Percentiles rank a stretch among this genome's conserved stretches.
Conservation (phyloP, 2,797 vertebrate genomes). For the Austrolebias charrua region DNA sequence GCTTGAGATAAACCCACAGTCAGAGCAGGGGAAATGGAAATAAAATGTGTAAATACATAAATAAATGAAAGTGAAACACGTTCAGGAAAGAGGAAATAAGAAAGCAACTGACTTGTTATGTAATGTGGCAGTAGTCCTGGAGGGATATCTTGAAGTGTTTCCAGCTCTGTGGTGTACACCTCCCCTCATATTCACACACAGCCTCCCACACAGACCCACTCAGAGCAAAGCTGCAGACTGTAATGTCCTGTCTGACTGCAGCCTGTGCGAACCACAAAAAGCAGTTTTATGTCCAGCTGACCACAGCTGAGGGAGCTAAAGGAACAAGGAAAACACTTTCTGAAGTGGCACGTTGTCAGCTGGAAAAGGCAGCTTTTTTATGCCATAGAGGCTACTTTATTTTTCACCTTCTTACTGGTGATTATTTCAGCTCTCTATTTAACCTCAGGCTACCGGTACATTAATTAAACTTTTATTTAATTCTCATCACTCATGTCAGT, state of each 20-base stretch:
- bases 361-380: constrained; percentile 25
- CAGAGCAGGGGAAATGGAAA: constrained; percentile 9
- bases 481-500: constrained; percentile 11
- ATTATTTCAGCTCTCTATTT: constrained; percentile 36
- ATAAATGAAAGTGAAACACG: background rate
- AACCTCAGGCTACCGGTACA: constrained; percentile 36
- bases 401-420: constrained; percentile 16
- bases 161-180: constrained; percentile 52
- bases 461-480: constrained; percentile 41
- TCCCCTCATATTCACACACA: constrained; percentile 55
- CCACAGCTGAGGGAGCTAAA: constrained; percentile 32
- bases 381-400: constrained; percentile 23
- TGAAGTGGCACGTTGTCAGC: constrained; percentile 12
- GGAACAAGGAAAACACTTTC: constrained; percentile 27
- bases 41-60: background rate
- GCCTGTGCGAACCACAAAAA: constrained; percentile 51
- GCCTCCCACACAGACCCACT: constrained; percentile 57
- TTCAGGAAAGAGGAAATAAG: constrained; percentile 5
- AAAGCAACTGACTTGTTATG: constrained; percentile 34
- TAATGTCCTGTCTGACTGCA: constrained; percentile 62
- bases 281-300: constrained; percentile 50
- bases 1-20: constrained; percentile 27
- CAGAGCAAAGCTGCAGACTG: constrained; percentile 51
- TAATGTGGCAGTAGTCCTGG: constrained; percentile 44
- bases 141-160: constrained; percentile 49